Conservation (phyloP, 2,113 vertebrate species). For the Notiomystis cincta region DNA sequence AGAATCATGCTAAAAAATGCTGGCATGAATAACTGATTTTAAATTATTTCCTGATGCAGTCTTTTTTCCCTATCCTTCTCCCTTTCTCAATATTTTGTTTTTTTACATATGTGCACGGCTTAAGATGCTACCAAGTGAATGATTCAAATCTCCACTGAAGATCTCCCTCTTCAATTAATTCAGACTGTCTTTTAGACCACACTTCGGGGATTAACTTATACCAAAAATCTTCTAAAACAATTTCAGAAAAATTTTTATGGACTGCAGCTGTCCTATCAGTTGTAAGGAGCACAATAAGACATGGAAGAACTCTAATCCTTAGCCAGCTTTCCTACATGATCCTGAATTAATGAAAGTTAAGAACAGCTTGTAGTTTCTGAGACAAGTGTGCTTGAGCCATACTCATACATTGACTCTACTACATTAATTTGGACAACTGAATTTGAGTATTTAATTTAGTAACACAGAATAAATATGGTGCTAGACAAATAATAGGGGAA, state of each 20-base stretch:
- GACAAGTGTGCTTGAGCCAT: background rate
- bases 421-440: background rate
- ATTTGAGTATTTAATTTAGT: background rate
- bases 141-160: background rate
- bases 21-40: background rate
- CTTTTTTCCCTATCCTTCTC: background rate
- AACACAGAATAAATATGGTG: background rate
- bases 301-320: background rate
- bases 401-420: background rate
- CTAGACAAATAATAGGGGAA: background rate
- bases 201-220: background rate
- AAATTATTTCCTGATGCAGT: background rate
- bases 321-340: background rate
- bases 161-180: background rate
- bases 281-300: background rate
- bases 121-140: background rate
- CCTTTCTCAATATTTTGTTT: background rate
- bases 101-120: background rate
- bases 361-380: background rate
- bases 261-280: background rate
- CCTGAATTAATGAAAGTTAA: background rate
- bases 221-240: background rate
- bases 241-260: background rate
- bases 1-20: background rate
- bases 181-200: background rate